A percentile compares a stretch with the other conserved stretches of the same genome.
phyloP scores from a whole-genome alignment of 2,797 vertebrate genomes.

The Sebastes hubbsi region DNA sequence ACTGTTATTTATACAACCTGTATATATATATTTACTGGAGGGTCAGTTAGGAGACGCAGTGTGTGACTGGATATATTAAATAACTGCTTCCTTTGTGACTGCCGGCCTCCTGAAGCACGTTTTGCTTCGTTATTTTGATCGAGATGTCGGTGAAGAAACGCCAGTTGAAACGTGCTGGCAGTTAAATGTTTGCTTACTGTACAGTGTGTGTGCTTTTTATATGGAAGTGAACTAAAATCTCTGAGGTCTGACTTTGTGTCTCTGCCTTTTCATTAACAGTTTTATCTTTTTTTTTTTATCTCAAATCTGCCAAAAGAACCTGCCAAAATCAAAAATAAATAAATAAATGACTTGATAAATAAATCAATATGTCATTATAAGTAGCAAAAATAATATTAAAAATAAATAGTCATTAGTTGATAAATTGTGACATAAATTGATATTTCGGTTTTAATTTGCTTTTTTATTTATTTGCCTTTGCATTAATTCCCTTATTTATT shows the following conservation, averaged over 20 bases:
- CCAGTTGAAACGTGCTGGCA: constrained; percentile 10
- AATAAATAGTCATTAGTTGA: no score
- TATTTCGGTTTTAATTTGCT: no score
- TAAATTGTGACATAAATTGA: no score
- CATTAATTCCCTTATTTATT: no score
- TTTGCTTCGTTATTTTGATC: constrained; percentile 29
- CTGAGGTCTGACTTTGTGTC: constrained; percentile 1
- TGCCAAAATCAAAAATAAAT: no score
- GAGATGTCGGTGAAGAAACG: constrained; percentile 30
- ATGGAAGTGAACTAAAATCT: constrained; percentile 58
- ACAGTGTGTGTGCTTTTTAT: constrained; percentile 60
- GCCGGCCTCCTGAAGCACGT: constrained; percentile 9
- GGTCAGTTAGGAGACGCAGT: constrained; percentile 24
- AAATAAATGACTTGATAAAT: no score
- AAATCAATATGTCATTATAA: no score
- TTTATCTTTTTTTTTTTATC: not conserved
- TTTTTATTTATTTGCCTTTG: no score
- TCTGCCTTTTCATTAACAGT: not conserved
- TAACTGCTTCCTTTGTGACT: constrained; percentile 26
- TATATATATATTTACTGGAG: constrained; percentile 20
- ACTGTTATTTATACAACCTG: constrained; percentile 65
- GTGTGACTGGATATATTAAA: constrained; percentile 23
- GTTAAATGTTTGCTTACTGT: constrained; percentile 58
- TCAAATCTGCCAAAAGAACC: no score
- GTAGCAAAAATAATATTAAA: no score